Base-by-base conservation (phyloP, 2,888 invertebrate genomes). In the Scelioninae gen. 2 region DNA sequence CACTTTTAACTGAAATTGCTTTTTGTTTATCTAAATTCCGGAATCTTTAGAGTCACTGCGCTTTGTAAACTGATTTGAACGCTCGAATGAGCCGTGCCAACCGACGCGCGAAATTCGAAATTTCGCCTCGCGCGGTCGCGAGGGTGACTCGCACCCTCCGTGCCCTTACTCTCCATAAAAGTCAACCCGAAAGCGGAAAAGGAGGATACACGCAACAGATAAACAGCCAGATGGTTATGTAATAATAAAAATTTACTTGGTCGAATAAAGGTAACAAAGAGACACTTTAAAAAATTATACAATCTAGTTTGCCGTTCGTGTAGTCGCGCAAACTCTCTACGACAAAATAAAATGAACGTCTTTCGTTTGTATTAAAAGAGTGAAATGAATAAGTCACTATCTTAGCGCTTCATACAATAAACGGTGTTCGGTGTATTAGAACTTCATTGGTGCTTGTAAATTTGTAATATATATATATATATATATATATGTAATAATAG, bases 241-340 rank as follows among this genome's bases (percentile, higher is more conserved):
- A 52, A 69, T 69, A 69, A 69, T 69, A 69, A 69, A 69, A 55
- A 69, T 69, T 69, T 69, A 69, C 61, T 69, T 61, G 70, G 33
- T 63, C 63, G 63, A 70, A 63, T 61, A 70, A 63, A 70, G 53
- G 46, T 70, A 70, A 70, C 70, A 70, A 63, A 69, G 63, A 63
- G 63, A 63, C 55, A 48, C 15, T 57, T 55, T 19, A 55, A 70
- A 63, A 70, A 70, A 70, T 70, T 57, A 61, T 70, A 63, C 70
- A 70, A 57, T 63, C 45, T 70, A 60, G 52, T 60, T 60, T 45
- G 67, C 50, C 25, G 28, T 52, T 19, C 19, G n/a, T 41, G 19
- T 41, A 10, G 31, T 31, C 48, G 15, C 35, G 64, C 64, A 55
- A 64, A 64, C 64, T 63, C 64, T 63, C 55, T 65, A 53, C 55